Conservation (phyloP, 2,113 vertebrate genomes). For the Ctenodactylus gundi region DNA sequence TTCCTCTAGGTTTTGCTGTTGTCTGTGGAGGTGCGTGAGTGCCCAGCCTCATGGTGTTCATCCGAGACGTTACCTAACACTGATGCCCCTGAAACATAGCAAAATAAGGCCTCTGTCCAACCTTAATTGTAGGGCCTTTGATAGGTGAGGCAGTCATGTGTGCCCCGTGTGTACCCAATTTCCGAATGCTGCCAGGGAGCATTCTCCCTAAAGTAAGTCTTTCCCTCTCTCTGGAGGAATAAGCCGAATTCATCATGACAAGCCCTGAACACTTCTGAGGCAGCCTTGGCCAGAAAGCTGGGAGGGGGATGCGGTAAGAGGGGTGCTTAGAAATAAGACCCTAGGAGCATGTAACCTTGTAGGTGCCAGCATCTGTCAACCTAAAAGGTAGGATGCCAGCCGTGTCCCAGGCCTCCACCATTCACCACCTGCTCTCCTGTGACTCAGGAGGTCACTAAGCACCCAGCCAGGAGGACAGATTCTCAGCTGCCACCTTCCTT, state of each 20-base stretch:
- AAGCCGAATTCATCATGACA: accelerated
- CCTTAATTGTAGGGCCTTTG: neutral
- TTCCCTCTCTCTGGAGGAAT: neutral
- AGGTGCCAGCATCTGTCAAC: neutral
- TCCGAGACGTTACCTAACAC: neutral
- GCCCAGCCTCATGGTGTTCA: neutral
- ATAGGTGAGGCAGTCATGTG: neutral
- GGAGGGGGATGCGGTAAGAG: too few relatives aligned
- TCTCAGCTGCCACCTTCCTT: too few relatives aligned
- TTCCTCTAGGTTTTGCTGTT: neutral
- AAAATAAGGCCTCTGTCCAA: accelerated
- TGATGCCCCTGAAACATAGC: neutral
- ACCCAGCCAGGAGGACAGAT: accelerated
- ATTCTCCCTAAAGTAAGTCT: neutral
- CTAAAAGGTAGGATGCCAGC: accelerated
- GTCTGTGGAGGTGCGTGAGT: neutral
- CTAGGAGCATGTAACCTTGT: accelerated
- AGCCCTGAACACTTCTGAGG: accelerated
- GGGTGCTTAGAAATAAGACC: neutral
- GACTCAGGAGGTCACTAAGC: neutral
- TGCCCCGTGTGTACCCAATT: neutral
- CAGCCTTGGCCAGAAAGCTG: neutral
- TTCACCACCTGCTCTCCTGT: neutral
- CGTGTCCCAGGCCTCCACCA: accelerated
- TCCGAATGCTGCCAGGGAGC: neutral